Evolutionary conservation across 2,797 vertebrate species (phyloP), one percentile per base, ranked within the genome.

Genomic region (Agapornis canus): DNA sequence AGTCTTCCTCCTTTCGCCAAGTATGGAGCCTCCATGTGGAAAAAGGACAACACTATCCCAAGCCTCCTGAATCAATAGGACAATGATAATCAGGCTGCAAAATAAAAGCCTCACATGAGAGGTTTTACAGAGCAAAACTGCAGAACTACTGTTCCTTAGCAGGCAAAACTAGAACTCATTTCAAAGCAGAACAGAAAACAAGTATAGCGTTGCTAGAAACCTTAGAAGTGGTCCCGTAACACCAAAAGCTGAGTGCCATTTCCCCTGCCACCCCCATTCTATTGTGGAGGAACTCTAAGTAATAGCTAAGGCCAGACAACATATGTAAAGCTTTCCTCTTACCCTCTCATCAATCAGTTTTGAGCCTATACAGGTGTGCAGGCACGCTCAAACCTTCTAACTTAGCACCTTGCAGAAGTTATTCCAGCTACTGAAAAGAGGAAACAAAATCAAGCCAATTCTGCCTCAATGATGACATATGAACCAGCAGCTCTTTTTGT

Each of bases 11-110:
- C 32, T 23, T 49, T 25, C 4, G 0, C 39, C 6, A 32, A 31
- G n/a, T 2, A 14, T 0, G 6, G 22, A 56, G 45, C 16, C 37
- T 10, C 6, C 3, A 1, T 0, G 8, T 2, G 4, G 39, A 40
- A 52, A 72, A 82, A 13, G 31, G 32, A 54, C 66, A 68, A 14
- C 5, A 0, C 45, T 10, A 9, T 5, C 35, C 17, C 17, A 27
- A 22, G 19, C 12, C n/a, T 40, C 69, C 43, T 9, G 29, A 65
- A 79, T 16, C 4, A 9, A 11, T 8, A 47, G 37, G 37, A 52
- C 59, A 18, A 17, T 0, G 3, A 51, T 52, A 32, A 8, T 14
- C 19, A 6, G 22, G 22, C 51, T 45, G 13, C 26, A 65, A 69
- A 69, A n/a, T 1, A 13, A 54, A 68, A 51, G 21, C 15, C 31